phyloP scores from a whole-genome alignment of 2,888 invertebrate species.

The Hofmannophila pseudospretella region DNA sequence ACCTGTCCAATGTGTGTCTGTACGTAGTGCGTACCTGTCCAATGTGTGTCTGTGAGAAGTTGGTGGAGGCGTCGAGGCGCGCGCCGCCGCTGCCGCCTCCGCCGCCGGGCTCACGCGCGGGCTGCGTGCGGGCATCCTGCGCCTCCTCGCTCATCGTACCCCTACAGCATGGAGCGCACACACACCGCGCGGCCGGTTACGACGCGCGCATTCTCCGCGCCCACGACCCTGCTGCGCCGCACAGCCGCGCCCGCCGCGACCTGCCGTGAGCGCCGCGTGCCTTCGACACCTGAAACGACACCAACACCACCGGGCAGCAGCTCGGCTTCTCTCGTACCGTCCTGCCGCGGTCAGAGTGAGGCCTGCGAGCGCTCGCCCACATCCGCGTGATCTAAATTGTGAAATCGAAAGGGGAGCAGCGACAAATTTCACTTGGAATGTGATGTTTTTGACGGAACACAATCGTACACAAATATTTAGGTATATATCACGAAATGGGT shows the following conservation, averaged over 20 bases:
- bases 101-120: slow-evolving; percentile 22
- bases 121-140: slow-evolving; percentile 53
- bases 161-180: slow-evolving; percentile 39
- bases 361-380: background rate
- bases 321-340: background rate
- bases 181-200: slow-evolving; percentile 24
- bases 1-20: slow-evolving; percentile 25
- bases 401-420: slow-evolving; percentile 24
- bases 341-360: background rate
- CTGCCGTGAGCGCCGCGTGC: slow-evolving; percentile 1
- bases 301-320: background rate
- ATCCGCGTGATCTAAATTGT: slow-evolving; percentile 4
- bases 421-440: slow-evolving; percentile 28
- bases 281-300: slow-evolving; percentile 29
- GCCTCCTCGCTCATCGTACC: slow-evolving; percentile 69
- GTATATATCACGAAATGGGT: slow-evolving; percentile 29
- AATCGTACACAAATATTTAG: slow-evolving; percentile 16
- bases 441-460: slow-evolving; percentile 24
- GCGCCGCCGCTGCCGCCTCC: slow-evolving; percentile 24
- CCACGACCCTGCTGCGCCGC: slow-evolving; percentile 10
- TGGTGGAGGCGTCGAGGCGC: slow-evolving; percentile 39
- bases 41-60: slow-evolving; percentile 45
- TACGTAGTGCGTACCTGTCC: background rate
- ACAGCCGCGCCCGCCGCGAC: background rate
- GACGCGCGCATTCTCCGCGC: slow-evolving; percentile 9